Evolutionary conservation across 2,797 vertebrate species (phyloP).

Genomic region (Lutjanus campechanus): DNA sequence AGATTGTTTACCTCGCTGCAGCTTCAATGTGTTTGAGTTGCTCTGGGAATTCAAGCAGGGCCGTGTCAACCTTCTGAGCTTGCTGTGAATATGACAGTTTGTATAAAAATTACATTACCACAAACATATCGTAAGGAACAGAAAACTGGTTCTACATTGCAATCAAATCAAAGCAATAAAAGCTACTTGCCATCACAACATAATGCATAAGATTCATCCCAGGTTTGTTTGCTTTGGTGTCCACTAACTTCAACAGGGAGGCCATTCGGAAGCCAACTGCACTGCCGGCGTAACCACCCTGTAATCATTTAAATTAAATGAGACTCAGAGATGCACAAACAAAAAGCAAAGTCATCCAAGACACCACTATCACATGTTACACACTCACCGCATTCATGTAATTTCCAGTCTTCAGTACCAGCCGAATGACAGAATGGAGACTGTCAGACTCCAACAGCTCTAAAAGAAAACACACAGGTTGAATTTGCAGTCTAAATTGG

Average conservation of each 20-base stretch:
- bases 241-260: conserved; percentile 87
- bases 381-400: conserved; percentile 89
- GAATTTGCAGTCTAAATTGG: not conserved
- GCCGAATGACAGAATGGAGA: conserved; percentile 87
- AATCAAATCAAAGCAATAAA: conserved; percentile 8
- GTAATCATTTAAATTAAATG: conserved; percentile 21
- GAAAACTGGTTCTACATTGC: not conserved
- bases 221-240: conserved; percentile 90
- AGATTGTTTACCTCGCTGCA: conserved; percentile 81
- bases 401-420: conserved; percentile 90
- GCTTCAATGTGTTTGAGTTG: conserved; percentile 83
- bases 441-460: conserved; percentile 86
- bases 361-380: not conserved
- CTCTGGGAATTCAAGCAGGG: conserved; percentile 84
- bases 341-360: not conserved
- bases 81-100: conserved; percentile 78
- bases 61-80: conserved; percentile 84
- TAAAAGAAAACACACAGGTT: conserved; percentile 55
- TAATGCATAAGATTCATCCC: conserved; percentile 93
- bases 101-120: not conserved
- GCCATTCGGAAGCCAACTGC: conserved; percentile 88
- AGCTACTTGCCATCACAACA: conserved; percentile 86
- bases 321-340: conserved; percentile 34
- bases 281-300: conserved; percentile 90
- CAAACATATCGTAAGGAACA: not conserved